These are phyloP conservation scores for Agrilus planipennis DNA, from an alignment of 1,140 invertebrate species.

Conservation along the genomic window DNA sequence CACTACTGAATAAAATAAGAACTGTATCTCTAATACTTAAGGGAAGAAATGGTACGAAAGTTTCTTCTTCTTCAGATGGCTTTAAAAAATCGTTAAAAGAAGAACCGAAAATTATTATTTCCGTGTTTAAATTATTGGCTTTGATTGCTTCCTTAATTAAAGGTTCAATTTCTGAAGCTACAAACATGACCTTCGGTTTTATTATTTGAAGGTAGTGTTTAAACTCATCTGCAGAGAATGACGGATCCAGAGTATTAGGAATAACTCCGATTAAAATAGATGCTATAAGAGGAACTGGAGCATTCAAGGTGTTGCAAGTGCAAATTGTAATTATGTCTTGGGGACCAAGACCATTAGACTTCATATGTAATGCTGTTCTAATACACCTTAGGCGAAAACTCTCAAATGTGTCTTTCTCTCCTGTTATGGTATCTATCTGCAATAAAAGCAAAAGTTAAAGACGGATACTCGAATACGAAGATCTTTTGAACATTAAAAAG, in stretches of 20 bases:
- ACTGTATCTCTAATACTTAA: not conserved
- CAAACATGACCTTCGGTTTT: conserved; percentile 3
- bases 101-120: not conserved
- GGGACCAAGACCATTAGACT: conserved; percentile 8
- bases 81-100: not conserved
- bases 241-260: conserved; percentile 18
- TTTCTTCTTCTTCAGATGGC: not conserved
- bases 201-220: too few relatives aligned
- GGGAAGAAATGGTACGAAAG: not conserved
- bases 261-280: conserved; percentile 15
- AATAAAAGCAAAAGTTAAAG: conserved; percentile 1
- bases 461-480: too few relatives aligned
- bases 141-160: not conserved
- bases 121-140: not conserved
- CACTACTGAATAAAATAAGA: conserved; percentile 1
- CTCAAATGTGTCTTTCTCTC: conserved; percentile 15
- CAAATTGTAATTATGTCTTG: conserved; percentile 18
- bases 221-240: conserved; percentile 14
- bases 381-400: conserved; percentile 12
- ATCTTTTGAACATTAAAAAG: too few relatives aligned
- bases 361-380: conserved; percentile 17
- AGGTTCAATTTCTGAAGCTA: not conserved
- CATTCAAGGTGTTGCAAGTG: conserved; percentile 15
- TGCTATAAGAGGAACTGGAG: conserved; percentile 16
- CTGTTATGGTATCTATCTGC: conserved; percentile 15